Percentiles rank a stretch among this genome's conserved stretches.
These are phyloP conservation scores for Cyphomyrus discorhynchus DNA, from an alignment of 2,113 vertebrate genomes.

Conservation along the genomic window DNA sequence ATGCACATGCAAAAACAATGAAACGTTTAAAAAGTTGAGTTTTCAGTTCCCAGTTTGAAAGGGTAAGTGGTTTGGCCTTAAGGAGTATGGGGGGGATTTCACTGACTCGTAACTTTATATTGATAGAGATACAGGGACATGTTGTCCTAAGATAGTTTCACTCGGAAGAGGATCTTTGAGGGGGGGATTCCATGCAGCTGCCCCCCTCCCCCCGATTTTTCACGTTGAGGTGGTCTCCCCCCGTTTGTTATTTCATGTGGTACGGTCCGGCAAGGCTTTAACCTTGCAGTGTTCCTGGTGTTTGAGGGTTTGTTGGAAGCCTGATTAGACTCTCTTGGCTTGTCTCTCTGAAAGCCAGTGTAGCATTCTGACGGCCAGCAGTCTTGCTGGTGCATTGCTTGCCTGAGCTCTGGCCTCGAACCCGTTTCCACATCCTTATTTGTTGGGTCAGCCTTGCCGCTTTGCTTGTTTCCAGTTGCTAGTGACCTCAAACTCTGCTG, in stretches of 20 bases:
- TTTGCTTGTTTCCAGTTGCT: not conserved
- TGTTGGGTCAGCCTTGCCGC: not conserved
- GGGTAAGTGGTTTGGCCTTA: conserved; percentile 1
- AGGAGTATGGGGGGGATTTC: not conserved
- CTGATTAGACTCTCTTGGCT: not conserved
- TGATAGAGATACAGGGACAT: not conserved
- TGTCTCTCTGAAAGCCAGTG: not conserved
- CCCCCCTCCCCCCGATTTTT: not conserved
- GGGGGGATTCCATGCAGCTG: not conserved
- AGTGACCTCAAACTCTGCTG: not conserved
- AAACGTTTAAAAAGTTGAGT: not conserved
- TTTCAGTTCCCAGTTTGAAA: not conserved
- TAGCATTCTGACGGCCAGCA: not conserved
- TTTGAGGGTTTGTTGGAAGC: not conserved
- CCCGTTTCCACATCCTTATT: not conserved
- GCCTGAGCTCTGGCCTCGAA: not conserved
- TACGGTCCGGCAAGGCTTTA: not conserved
- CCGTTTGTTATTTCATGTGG: not conserved
- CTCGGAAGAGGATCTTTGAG: not conserved
- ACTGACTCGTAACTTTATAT: not conserved
- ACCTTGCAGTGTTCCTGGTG: not conserved
- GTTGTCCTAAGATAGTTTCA: not conserved
- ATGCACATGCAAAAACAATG: not conserved
- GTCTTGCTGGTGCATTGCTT: not conserved
- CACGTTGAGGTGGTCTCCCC: not conserved